These are phyloP conservation scores for Steatornis caripensis DNA, from an alignment of 2,113 vertebrate species.

Conservation along the genomic window DNA sequence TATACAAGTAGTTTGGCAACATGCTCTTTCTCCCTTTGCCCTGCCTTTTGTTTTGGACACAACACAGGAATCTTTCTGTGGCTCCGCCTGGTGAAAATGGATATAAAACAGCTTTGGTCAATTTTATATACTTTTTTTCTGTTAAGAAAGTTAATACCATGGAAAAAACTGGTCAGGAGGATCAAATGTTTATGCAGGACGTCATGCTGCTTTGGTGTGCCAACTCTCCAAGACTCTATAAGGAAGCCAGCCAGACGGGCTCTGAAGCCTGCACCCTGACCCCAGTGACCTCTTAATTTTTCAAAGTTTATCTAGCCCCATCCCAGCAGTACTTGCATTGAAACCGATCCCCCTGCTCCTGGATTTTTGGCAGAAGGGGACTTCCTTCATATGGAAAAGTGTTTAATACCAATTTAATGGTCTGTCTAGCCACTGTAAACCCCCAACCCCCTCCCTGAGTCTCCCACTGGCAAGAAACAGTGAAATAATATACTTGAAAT, in stretches of 20 bases:
- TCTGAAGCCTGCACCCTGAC: constrained; percentile 73
- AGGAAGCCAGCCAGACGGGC: constrained; percentile 80
- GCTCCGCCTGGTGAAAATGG: constrained; percentile 50
- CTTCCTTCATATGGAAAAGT: constrained; percentile 79
- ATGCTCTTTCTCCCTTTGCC: background rate
- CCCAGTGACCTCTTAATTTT: constrained; percentile 74
- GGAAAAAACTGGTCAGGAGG: constrained; percentile 74
- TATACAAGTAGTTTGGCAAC: constrained; percentile 17
- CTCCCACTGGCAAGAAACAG: constrained; percentile 43
- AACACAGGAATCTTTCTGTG: constrained; percentile 59
- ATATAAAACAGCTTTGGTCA: constrained; percentile 71
- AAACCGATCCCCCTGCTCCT: constrained; percentile 70
- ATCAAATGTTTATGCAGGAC: constrained; percentile 74
- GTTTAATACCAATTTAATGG: constrained; percentile 80
- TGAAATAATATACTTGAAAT: constrained; percentile 64
- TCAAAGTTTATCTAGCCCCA: constrained; percentile 72
- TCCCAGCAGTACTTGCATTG: constrained; percentile 55
- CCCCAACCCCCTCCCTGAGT: background rate
- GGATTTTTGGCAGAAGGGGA: constrained; percentile 70
- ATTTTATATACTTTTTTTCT: constrained; percentile 32
- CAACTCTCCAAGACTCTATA: constrained; percentile 67
- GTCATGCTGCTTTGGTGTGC: constrained; percentile 54
- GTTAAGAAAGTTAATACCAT: constrained; percentile 66
- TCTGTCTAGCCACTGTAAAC: constrained; percentile 74
- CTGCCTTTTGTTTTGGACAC: constrained; percentile 11